phyloP scores from a whole-genome alignment of 2,797 vertebrate species.

The Enteromius paludinosus region DNA sequence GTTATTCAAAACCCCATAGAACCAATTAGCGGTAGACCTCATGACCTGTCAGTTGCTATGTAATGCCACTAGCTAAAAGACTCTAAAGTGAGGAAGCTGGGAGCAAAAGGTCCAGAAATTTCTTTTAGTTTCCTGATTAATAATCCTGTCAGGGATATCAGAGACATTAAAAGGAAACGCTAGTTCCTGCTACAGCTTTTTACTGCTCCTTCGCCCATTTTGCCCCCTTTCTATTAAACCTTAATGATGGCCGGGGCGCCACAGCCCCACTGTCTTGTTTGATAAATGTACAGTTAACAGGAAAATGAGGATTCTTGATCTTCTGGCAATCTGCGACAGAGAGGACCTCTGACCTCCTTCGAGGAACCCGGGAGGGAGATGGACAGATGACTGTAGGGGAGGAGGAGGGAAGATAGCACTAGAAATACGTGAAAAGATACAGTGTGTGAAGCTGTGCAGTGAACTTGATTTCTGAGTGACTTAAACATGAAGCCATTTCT shows the following conservation, averaged over 20 bases:
- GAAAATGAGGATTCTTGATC: slow-evolving; percentile 94
- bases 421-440: slow-evolving; percentile 56
- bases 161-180: slow-evolving; percentile 90
- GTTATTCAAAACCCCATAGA: slow-evolving; percentile 83
- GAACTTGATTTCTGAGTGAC: neutral
- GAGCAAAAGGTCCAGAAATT: slow-evolving; percentile 87
- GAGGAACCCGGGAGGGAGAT: slow-evolving; percentile 60
- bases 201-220: slow-evolving; percentile 76
- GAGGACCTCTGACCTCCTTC: slow-evolving; percentile 74
- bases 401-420: slow-evolving; percentile 41
- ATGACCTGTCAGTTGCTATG: slow-evolving; percentile 80
- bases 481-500: neutral
- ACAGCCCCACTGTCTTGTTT: slow-evolving; percentile 92
- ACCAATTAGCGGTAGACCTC: slow-evolving; percentile 85
- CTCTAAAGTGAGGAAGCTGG: slow-evolving; percentile 78
- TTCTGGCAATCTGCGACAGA: slow-evolving; percentile 74
- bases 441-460: slow-evolving; percentile 67
- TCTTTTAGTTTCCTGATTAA: slow-evolving; percentile 91
- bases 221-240: slow-evolving; percentile 93
- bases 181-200: slow-evolving; percentile 78
- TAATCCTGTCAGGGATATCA: slow-evolving; percentile 93
- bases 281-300: slow-evolving; percentile 97
- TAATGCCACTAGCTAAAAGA: slow-evolving; percentile 79
- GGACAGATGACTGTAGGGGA: slow-evolving; percentile 47
- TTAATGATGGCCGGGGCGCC: slow-evolving; percentile 91